phyloP scores from a whole-genome alignment of 2,113 vertebrate genomes.

The Rhinichthys klamathensis region DNA sequence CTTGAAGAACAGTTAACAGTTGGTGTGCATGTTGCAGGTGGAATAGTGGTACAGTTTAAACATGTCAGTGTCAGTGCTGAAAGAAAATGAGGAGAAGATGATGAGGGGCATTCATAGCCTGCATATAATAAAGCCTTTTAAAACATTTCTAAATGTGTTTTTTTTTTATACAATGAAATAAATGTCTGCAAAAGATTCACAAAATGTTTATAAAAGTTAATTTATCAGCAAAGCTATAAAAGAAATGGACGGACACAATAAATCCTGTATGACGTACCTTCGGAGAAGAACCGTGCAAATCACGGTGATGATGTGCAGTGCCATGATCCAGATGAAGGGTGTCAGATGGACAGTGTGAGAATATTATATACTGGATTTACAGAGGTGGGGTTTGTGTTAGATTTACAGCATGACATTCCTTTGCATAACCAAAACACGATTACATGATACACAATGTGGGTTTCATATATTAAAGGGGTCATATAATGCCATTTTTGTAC shows the following conservation, averaged over 20 bases:
- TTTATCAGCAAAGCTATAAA: not conserved
- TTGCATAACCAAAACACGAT: not conserved
- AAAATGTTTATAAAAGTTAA: not conserved
- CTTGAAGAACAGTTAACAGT: not conserved
- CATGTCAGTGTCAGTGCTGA: not conserved
- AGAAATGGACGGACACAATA: not conserved
- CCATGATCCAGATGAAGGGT: not conserved
- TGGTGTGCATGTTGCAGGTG: not conserved
- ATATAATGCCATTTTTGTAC: too few species aligned
- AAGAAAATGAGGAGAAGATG: conserved; percentile 1
- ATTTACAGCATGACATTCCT: not conserved
- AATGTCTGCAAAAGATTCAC: not conserved
- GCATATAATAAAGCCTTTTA: not conserved
- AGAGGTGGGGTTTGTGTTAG: not conserved
- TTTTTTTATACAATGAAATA: not conserved
- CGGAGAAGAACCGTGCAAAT: not conserved
- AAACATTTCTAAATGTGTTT: not conserved
- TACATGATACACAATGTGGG: not conserved
- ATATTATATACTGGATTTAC: not conserved
- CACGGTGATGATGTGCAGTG: not conserved
- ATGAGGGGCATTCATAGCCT: not conserved
- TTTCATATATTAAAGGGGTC: not conserved
- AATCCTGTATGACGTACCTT: not conserved
- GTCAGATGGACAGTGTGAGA: not conserved
- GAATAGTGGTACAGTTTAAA: not conserved